These are phyloP conservation scores for Manis pentadactyla DNA, from an alignment of 2,797 vertebrate genomes.

Conservation along the genomic window DNA sequence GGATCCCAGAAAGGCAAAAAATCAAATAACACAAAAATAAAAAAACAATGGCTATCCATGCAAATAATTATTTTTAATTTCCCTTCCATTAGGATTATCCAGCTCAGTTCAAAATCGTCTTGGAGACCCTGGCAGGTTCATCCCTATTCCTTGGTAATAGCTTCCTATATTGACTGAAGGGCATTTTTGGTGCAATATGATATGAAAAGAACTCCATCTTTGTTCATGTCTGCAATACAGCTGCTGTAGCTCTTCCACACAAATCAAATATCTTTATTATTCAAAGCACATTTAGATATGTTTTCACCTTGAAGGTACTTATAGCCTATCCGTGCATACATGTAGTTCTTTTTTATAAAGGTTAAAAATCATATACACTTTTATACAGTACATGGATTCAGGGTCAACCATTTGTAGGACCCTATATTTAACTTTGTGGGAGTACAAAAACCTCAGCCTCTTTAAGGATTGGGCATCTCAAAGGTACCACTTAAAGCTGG, in stretches of 20 bases:
- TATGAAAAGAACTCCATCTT: not conserved
- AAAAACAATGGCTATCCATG: not conserved
- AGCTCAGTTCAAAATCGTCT: slow-evolving; percentile 57
- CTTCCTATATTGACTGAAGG: not conserved
- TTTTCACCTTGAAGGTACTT: not conserved
- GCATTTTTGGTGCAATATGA: not conserved
- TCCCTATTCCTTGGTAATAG: not conserved
- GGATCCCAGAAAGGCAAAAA: not conserved
- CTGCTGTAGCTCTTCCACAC: not conserved
- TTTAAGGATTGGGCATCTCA: not conserved
- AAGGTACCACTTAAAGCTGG: not conserved
- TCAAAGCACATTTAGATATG: not conserved
- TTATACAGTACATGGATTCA: not conserved
- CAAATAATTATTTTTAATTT: not conserved
- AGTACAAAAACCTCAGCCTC: not conserved
- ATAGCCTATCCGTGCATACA: not conserved
- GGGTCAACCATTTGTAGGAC: not conserved
- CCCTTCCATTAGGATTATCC: slow-evolving; percentile 45
- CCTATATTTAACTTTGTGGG: not conserved
- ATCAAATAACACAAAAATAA: not conserved
- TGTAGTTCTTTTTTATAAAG: not conserved
- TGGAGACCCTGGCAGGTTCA: slow-evolving; percentile 39
- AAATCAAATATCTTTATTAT: not conserved
- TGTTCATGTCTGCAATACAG: not conserved
- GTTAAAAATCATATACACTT: not conserved